These are phyloP conservation scores for Chaetoderma sp. DNA, from an alignment of 2,888 invertebrate genomes.

Conservation along the genomic window DNA sequence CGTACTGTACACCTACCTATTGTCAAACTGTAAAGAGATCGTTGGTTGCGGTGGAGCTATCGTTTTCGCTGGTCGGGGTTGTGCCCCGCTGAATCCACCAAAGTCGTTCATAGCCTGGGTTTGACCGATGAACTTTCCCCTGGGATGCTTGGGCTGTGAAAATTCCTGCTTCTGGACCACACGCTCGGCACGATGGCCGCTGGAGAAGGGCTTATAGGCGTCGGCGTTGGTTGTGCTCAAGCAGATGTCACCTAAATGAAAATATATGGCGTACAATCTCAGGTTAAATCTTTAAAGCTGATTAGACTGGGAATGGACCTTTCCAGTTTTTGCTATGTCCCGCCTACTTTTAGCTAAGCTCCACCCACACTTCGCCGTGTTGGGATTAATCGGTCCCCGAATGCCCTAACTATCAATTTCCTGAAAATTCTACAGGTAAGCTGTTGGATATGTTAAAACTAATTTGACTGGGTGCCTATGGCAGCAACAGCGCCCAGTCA, in stretches of 20 bases:
- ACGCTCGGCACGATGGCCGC: conserved; percentile 46
- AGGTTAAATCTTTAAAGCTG: too few species aligned
- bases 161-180: conserved; percentile 45
- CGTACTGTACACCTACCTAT: conserved; percentile 57
- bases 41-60: conserved; percentile 59
- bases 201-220: conserved; percentile 51
- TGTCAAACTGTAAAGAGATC: conserved; percentile 60
- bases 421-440: too few species aligned
- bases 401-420: too few species aligned
- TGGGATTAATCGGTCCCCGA: too few species aligned
- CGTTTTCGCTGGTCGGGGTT: conserved; percentile 50
- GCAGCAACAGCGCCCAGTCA: too few species aligned
- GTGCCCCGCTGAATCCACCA: conserved; percentile 44
- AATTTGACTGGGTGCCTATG: too few species aligned
- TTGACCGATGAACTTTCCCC: conserved; percentile 48
- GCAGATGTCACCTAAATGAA: conserved; percentile 48
- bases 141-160: conserved; percentile 38
- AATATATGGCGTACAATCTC: too few species aligned
- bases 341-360: too few species aligned
- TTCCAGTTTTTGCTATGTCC: too few species aligned
- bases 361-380: too few species aligned
- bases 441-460: too few species aligned
- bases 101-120: conserved; percentile 58
- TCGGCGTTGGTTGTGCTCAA: conserved; percentile 56
- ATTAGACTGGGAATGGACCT: too few species aligned